Conservation (phyloP, 2,797 vertebrate species). For the Euthynnus affinis region DNA sequence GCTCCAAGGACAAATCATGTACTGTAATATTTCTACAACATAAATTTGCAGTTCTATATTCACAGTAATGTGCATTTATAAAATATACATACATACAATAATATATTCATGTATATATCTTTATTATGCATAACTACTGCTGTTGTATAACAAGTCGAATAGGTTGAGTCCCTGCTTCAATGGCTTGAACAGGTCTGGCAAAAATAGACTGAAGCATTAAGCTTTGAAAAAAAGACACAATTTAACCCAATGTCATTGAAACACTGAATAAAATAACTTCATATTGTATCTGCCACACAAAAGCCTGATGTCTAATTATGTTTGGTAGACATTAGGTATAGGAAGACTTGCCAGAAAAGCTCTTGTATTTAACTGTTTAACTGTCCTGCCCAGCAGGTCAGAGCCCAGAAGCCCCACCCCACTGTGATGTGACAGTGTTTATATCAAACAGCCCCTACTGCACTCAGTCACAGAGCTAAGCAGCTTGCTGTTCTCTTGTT, state of each 20-base stretch:
- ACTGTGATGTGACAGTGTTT: no score
- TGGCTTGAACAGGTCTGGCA: neutral
- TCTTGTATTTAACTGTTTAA: no score
- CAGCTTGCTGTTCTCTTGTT: no score
- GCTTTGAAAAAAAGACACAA: neutral
- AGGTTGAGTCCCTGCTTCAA: neutral
- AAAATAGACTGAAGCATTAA: neutral
- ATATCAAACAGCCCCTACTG: no score
- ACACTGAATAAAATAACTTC: conserved; percentile 23
- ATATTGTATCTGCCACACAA: conserved; percentile 15
- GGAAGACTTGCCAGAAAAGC: neutral
- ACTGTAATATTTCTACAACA: no score
- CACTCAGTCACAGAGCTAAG: no score
- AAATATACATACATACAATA: neutral
- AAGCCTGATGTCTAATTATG: conserved; percentile 4
- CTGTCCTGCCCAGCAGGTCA: no score
- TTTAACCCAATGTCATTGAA: conserved; percentile 7
- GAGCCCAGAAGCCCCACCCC: no score
- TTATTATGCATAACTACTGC: neutral
- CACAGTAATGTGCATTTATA: neutral
- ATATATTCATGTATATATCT: no score
- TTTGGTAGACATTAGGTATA: neutral
- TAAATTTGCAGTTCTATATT: neutral
- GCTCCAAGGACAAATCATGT: no score
- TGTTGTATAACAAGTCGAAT: neutral